Evolutionary conservation across 2,888 invertebrate genomes (phyloP), one percentile per base, ranked within the genome.

Genomic region (Heliconius sara): DNA sequence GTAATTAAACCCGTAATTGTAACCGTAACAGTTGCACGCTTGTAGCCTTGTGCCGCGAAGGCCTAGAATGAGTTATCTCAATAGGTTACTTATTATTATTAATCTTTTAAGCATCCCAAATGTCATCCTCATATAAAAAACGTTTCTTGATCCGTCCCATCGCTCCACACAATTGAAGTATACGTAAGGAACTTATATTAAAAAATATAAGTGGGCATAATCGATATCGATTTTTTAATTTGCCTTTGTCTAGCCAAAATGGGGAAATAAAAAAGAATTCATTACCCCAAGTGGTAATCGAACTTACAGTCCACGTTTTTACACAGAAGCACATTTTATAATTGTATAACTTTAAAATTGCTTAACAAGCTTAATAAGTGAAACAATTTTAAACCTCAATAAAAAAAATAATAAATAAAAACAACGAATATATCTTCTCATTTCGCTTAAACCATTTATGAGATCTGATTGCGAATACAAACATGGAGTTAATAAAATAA

Each of bases 401-500:
- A 16, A 30, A 52, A 52, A 30, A 52, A 30, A 72, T 27, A 30
- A 72, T 52, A 12, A 57, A 39, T 25, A 52, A 57, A 34, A 72
- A 57, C 57, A 34, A 30, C 27, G 27, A 22, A 72, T 52, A 60
- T 6, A 30, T 73, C 52, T 22, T 7, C n/a, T 73, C 72, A n/a
- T 34, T 60, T n/a, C 30, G 34, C 22, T 30, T 60, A 57, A 73
- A n/a, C 52, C 72, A 52, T 57, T 73, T 73, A 72, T 57, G 52
- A 72, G 30, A 72, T 72, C 30, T 30, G 52, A 52, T 72, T 57
- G 27, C 57, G 72, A 57, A 57, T 27, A 57, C 30, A 72, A 72
- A 72, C 22, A 72, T 12, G 52, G 22, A 72, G 52, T 57, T 52
- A 30, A 72, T 57, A n/a, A 57, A 73, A 73, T 73, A n/a, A 73